A percentile compares a stretch with the other conserved stretches of the same genome.
These are phyloP conservation scores for Novumbra hubbsi DNA, from an alignment of 2,797 vertebrate species.

Conservation along the genomic window DNA sequence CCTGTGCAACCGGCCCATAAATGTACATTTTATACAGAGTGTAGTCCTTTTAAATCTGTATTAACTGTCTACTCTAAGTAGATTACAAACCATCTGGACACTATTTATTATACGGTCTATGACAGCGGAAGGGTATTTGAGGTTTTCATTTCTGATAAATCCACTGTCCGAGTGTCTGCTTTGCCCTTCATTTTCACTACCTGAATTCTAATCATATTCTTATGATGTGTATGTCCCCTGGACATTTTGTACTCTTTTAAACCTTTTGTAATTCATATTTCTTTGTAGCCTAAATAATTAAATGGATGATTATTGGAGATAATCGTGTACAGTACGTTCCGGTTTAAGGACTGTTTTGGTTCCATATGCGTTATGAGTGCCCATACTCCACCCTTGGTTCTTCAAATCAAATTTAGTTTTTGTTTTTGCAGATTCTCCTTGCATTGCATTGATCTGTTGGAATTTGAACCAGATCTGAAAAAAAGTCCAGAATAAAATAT, in stretches of 20 bases:
- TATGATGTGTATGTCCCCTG: conserved; percentile 65
- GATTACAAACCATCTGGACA: conserved; percentile 32
- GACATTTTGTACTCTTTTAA: conserved; percentile 93
- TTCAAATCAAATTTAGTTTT: conserved; percentile 42
- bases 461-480: conserved; percentile 95
- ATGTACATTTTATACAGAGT: conserved; percentile 26
- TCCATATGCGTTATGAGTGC: conserved; percentile 35
- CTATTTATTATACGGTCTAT: conserved; percentile 46
- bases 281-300: conserved; percentile 86
- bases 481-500: conserved; percentile 99
- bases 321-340: conserved; percentile 86
- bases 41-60: conserved; percentile 23
- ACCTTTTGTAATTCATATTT: conserved; percentile 92
- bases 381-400: conserved; percentile 12
- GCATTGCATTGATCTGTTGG: conserved; percentile 96
- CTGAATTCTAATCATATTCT: conserved; percentile 45
- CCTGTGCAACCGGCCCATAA: background rate
- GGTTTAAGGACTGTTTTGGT: conserved; percentile 78
- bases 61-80: conserved; percentile 25
- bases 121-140: conserved; percentile 38
- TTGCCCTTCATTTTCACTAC: conserved; percentile 50
- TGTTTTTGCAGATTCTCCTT: conserved; percentile 85
- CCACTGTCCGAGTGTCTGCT: conserved; percentile 42
- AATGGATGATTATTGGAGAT: conserved; percentile 77
- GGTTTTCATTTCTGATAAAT: conserved; percentile 64